These are phyloP conservation scores for Achroia grisella DNA, from an alignment of 1,140 invertebrate genomes.

Conservation along the genomic window DNA sequence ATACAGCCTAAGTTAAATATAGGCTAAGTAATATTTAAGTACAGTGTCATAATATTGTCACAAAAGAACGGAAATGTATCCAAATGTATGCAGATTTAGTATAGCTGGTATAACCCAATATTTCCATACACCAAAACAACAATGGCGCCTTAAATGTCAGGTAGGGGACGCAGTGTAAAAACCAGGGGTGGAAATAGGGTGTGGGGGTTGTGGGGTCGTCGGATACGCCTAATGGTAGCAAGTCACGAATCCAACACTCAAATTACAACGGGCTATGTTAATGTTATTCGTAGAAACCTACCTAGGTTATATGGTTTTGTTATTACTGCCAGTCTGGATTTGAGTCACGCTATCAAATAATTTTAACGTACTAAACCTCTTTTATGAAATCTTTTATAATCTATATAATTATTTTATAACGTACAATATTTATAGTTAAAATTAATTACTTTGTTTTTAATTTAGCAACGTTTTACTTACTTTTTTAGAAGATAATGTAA, in stretches of 20 bases:
- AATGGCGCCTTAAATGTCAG: slow-evolving; percentile 33
- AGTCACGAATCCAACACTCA: slow-evolving; percentile 47
- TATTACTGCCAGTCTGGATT: slow-evolving; percentile 3
- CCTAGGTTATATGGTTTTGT: slow-evolving; percentile 11
- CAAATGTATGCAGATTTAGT: background rate
- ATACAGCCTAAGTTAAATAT: too few species aligned
- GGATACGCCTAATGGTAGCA: slow-evolving; percentile 46
- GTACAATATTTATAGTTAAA: too few species aligned
- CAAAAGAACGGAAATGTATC: too few species aligned
- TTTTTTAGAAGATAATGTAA: too few species aligned
- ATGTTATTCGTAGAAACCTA: slow-evolving; percentile 16
- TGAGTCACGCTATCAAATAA: too few species aligned
- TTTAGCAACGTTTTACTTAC: too few species aligned
- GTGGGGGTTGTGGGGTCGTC: slow-evolving; percentile 24
- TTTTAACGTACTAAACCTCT: too few species aligned
- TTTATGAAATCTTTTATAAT: too few species aligned
- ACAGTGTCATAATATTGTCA: too few species aligned
- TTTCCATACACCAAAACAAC: slow-evolving; percentile 6
- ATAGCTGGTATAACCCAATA: background rate
- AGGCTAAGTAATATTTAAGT: too few species aligned
- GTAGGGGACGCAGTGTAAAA: slow-evolving; percentile 7
- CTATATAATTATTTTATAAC: too few species aligned
- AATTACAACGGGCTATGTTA: slow-evolving; percentile 28
- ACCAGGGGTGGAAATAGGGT: slow-evolving; percentile 21
- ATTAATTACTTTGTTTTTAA: too few species aligned